Percentiles rank a stretch among this genome's conserved stretches.
Evolutionary conservation across 92 coral and sea anemone species (phyloP).

Genomic region (Hydrozoanthus gracilis): DNA sequence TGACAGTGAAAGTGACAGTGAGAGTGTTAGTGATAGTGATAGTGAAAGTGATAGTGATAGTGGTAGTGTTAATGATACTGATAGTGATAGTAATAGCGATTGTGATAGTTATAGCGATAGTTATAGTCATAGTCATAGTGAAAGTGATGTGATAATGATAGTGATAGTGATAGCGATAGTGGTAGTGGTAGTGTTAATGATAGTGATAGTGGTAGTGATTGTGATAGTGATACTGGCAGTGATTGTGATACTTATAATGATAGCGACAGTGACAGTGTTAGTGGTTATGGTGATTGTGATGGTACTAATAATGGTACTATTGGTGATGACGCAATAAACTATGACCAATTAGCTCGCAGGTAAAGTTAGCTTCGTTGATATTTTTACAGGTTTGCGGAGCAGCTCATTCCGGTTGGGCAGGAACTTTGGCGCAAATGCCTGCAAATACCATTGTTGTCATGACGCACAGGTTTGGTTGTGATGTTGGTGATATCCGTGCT

Average conservation of each 20-base stretch:
- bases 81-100: background rate
- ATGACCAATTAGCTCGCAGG: too few species aligned
- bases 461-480: conserved; percentile 68
- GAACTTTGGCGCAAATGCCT: conserved; percentile 71
- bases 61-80: background rate
- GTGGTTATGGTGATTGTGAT: too few species aligned
- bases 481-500: conserved; percentile 65
- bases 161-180: too few species aligned
- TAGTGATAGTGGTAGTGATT: too few species aligned
- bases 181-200: too few species aligned
- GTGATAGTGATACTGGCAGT: too few species aligned
- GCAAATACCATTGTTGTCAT: conserved; percentile 67
- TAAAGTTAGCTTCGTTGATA: background rate
- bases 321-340: too few species aligned
- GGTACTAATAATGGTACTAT: too few species aligned
- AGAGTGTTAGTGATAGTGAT: background rate
- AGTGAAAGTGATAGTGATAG: background rate
- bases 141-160: too few species aligned
- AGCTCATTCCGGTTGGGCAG: conserved; percentile 95
- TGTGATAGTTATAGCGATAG: background rate
- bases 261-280: too few species aligned
- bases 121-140: background rate
- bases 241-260: too few species aligned
- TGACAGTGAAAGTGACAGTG: background rate
- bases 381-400: conserved; percentile 79